Conservation (phyloP, 2,113 vertebrate genomes). For the Opisthocomus hoazin region DNA sequence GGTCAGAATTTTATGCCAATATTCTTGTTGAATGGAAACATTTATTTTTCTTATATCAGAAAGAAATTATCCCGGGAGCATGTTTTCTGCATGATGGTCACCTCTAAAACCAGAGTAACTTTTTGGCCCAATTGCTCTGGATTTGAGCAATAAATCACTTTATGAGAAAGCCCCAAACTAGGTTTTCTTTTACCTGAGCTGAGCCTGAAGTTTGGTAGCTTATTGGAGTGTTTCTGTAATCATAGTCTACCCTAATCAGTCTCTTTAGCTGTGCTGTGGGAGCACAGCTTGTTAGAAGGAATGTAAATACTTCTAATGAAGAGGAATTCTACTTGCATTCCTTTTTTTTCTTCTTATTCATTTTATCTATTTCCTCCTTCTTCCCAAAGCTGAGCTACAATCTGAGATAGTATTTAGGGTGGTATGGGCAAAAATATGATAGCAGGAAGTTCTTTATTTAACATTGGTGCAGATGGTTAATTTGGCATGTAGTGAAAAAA, state of each 20-base stretch:
- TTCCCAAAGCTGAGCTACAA: not conserved
- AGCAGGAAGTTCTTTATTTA: not conserved
- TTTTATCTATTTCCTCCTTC: not conserved
- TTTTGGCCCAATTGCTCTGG: not conserved
- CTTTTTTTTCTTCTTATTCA: not conserved
- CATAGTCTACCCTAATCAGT: not conserved
- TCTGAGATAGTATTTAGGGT: not conserved
- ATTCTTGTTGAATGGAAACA: not conserved
- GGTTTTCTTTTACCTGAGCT: not conserved
- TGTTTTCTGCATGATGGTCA: not conserved
- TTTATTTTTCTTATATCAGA: not conserved
- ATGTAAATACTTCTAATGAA: not conserved
- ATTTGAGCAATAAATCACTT: not conserved
- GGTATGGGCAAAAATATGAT: not conserved
- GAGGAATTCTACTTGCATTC: rapidly evolving
- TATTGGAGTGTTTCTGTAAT: not conserved
- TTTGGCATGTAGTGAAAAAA: not conserved
- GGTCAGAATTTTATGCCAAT: not conserved
- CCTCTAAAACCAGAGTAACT: not conserved
- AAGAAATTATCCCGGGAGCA: not conserved
- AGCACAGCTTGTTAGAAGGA: not conserved
- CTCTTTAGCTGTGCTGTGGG: not conserved
- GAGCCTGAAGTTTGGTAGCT: not conserved
- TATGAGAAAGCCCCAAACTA: not conserved
- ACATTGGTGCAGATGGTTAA: not conserved